Percentiles rank a stretch among this genome's conserved stretches.
These are phyloP conservation scores for Holacanthella duospinosa DNA, from an alignment of 2,888 invertebrate species.

Conservation along the genomic window DNA sequence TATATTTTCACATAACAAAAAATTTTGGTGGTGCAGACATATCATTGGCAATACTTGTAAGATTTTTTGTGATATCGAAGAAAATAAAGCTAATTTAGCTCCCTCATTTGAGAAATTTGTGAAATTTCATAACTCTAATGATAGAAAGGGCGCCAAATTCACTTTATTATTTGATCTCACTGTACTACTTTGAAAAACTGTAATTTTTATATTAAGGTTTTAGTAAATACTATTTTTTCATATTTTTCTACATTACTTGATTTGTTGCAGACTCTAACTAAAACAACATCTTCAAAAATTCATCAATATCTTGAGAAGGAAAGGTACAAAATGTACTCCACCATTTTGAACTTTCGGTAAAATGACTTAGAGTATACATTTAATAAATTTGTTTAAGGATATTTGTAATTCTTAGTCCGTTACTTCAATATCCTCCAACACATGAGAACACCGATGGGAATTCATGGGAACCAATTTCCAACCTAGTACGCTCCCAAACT, in stretches of 20 bases:
- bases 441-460: background rate
- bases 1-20: background rate
- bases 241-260: background rate
- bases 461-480: background rate
- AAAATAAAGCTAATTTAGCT: too few species aligned
- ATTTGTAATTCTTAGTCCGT: too few species aligned
- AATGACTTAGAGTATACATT: too few species aligned
- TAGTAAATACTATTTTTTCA: background rate
- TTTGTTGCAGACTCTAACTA: background rate
- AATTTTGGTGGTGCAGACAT: background rate
- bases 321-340: background rate
- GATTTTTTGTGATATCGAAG: too few species aligned
- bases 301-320: background rate
- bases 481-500: background rate
- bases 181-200: too few species aligned
- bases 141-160: too few species aligned
- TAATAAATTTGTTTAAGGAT: too few species aligned
- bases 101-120: too few species aligned
- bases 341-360: background rate
- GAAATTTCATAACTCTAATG: too few species aligned
- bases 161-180: too few species aligned
- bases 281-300: background rate
- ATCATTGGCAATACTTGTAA: background rate
- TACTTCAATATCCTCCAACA: too few species aligned
- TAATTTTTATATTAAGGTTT: too few species aligned